Conservation (phyloP, 2,888 invertebrate genomes). For the Drosophila villosipedis region DNA sequence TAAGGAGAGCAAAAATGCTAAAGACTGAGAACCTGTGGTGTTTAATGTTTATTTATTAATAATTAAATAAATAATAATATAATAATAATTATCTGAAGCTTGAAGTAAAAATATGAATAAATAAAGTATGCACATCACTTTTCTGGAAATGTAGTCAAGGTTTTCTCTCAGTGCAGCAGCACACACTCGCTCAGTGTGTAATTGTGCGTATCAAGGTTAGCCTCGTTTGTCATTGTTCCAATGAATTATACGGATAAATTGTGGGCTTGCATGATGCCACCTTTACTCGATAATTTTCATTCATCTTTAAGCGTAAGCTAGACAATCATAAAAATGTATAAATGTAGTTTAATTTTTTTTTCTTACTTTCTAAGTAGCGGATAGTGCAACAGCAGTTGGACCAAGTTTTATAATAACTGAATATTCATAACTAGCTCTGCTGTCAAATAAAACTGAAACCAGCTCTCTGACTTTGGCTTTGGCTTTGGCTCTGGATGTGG, state of each 20-base stretch:
- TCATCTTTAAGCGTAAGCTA: conserved; percentile 28
- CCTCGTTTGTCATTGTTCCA: conserved; percentile 75
- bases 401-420: conserved; percentile 52
- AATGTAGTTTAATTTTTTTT: not conserved
- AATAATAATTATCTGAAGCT: not conserved
- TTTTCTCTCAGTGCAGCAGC: not conserved
- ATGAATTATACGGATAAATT: conserved; percentile 78
- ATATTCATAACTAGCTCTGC: conserved; percentile 48
- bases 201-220: conserved; percentile 67
- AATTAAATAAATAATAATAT: not conserved
- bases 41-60: too few species aligned
- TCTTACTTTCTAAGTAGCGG: conserved; percentile 4
- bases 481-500: conserved; percentile 12
- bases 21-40: too few species aligned
- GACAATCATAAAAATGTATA: conserved; percentile 9
- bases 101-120: accelerated
- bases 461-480: conserved; percentile 3
- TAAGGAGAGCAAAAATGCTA: too few species aligned
- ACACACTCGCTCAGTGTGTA: conserved; percentile 20
- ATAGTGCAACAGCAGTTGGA: conserved; percentile 4
- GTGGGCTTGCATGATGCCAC: conserved; percentile 47
- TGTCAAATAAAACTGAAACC: conserved; percentile 20
- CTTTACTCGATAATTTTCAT: not conserved
- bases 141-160: not conserved
- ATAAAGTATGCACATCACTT: not conserved